phyloP scores from a whole-genome alignment of 2,888 invertebrate genomes.

The Lithophane leautieri region DNA sequence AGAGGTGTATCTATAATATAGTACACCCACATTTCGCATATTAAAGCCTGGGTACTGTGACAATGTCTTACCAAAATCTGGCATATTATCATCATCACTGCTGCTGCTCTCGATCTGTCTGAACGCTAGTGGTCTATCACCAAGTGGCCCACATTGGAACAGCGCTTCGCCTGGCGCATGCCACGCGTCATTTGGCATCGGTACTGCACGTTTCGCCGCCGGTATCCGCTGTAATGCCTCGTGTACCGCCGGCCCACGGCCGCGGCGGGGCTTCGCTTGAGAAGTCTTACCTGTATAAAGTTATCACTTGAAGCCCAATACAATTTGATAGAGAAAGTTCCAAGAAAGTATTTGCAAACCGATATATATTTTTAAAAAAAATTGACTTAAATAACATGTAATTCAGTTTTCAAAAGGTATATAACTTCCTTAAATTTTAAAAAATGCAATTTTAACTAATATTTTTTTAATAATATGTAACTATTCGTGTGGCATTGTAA shows the following conservation, averaged over 20 bases:
- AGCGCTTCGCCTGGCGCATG: slow-evolving; percentile 88
- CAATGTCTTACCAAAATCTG: slow-evolving; percentile 82
- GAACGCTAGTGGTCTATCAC: slow-evolving; percentile 77
- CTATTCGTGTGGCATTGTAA: neutral
- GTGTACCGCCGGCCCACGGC: slow-evolving; percentile 88
- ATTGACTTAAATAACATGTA: neutral
- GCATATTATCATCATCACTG: slow-evolving; percentile 86
- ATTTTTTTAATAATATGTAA: neutral
- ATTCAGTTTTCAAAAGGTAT: neutral
- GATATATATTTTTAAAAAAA: no score
- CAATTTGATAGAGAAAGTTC: neutral
- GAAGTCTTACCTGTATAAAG: slow-evolving; percentile 73
- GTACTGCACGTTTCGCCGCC: slow-evolving; percentile 75
- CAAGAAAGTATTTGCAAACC: neutral
- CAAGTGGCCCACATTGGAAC: slow-evolving; percentile 85
- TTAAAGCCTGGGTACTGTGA: neutral
- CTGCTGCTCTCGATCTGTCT: slow-evolving; percentile 83
- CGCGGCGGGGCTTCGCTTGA: slow-evolving; percentile 80
- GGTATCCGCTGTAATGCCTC: slow-evolving; percentile 91
- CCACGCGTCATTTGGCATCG: slow-evolving; percentile 82
- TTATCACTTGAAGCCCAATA: neutral
- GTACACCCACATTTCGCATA: no score
- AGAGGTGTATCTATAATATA: no score
- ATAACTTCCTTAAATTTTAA: neutral
- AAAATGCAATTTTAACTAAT: neutral